Base-by-base conservation (phyloP, 2,797 vertebrate genomes). In the Crypturellus tataupa region DNA sequence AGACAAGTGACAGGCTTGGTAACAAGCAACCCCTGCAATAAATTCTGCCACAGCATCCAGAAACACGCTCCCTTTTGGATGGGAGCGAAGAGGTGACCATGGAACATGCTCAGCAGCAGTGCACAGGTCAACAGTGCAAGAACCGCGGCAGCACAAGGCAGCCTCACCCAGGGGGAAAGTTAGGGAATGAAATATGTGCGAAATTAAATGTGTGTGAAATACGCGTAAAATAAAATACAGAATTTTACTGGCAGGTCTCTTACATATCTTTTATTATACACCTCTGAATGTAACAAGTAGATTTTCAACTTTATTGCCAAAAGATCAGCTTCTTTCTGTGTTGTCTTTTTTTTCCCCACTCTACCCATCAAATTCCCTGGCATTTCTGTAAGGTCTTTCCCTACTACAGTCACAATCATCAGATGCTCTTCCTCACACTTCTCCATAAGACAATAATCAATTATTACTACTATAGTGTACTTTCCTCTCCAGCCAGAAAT, bases 361-460 rank as follows among this genome's bases (percentile, higher is more conserved):
- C 60, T 12, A 18, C 24, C 14, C 0, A 1, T 9, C 7, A n/a
- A 21, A 24, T 47, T 3, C 21, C 20, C 31, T 14, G 21, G 12
- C 27, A 46, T 35, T 53, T 47, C 4, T 0, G 0, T 12, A 13
- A 64, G 24, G 29, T 31, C n/a, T 89, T 16, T n/a, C 35, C 49
- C 51, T n/a, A 16, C 44, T 31, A 14, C 0, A 5, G 62, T 12
- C 46, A 60, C 76, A 78, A 0, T 3, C n/a, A 39, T 8, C 20
- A 17, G 47, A 23, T 29, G 9, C 31, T 4, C 29, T 49, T 31
- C 11, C 7, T 12, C 1, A 16, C 2, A 14, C 21, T 49, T 62
- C 27, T 39, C 62, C 63, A 51, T 9, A 63, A 15, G 8, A 63
- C 13, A 42, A 1, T 2, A 17, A 3, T 49, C 47, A 49, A 24